Evolutionary conservation across 2,797 vertebrate genomes (phyloP).

Genomic region (Octomys mimax): DNA sequence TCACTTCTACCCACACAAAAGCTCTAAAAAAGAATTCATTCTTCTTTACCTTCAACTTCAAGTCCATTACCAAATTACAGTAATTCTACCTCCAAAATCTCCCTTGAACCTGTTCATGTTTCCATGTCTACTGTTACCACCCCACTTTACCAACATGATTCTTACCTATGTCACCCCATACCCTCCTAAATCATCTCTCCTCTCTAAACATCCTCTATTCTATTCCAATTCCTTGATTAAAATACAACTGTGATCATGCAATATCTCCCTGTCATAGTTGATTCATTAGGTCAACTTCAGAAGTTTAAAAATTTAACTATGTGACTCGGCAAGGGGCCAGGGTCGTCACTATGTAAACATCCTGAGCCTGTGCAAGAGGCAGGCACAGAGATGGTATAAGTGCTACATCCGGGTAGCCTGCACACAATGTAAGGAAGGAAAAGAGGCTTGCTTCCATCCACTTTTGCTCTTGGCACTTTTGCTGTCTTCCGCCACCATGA

Average conservation of each 20-base stretch:
- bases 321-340: no score
- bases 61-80: slow-evolving; percentile 48
- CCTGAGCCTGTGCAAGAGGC: no score
- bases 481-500: no score
- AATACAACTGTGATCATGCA: slow-evolving; percentile 37
- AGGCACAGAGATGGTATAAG: no score
- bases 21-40: slow-evolving; percentile 49
- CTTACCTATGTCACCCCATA: neutral
- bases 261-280: neutral
- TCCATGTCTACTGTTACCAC: neutral
- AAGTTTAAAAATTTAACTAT: no score
- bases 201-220: slow-evolving; percentile 5
- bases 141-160: neutral
- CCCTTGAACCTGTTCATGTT: neutral
- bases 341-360: no score
- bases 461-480: no score
- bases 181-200: neutral
- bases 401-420: no score
- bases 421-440: no score
- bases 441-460: no score
- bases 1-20: slow-evolving; percentile 56
- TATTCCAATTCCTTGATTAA: slow-evolving; percentile 35
- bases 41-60: neutral
- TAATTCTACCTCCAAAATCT: slow-evolving; percentile 12
- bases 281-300: no score